A percentile compares a stretch with the other conserved stretches of the same genome.
Evolutionary conservation across 1,140 invertebrate genomes (phyloP).

Genomic region (Atta texana): DNA sequence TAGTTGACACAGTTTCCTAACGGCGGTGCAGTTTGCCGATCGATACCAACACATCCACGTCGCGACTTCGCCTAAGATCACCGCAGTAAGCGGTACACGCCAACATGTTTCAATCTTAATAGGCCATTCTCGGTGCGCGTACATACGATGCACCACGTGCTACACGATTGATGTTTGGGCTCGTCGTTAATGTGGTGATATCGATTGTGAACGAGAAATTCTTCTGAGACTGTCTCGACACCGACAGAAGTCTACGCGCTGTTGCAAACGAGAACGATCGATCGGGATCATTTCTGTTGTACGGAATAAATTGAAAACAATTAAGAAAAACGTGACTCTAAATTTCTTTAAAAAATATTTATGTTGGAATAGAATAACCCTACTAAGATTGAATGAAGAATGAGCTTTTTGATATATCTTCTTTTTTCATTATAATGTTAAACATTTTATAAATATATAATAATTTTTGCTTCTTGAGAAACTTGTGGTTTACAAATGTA

Average conservation of each 20-base stretch:
- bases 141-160: slow-evolving; percentile 29
- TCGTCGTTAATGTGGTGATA: slow-evolving; percentile 47
- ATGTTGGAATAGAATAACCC: neutral
- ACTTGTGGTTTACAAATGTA: neutral
- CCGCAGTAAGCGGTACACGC: slow-evolving; percentile 44
- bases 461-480: neutral
- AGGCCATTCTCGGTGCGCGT: slow-evolving; percentile 46
- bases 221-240: neutral
- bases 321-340: neutral
- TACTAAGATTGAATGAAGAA: slow-evolving; percentile 18
- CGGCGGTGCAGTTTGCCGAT: slow-evolving; percentile 33
- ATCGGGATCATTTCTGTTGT: neutral
- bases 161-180: slow-evolving; percentile 19
- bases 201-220: slow-evolving; percentile 37
- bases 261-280: neutral
- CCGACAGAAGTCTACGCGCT: neutral
- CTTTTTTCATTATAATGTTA: neutral
- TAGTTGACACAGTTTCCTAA: slow-evolving; percentile 71
- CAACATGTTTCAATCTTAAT: slow-evolving; percentile 69
- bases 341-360: neutral
- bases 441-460: neutral
- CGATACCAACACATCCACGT: slow-evolving; percentile 55
- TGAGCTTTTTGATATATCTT: neutral
- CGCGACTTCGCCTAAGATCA: slow-evolving; percentile 62
- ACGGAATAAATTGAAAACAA: neutral